These are phyloP conservation scores for Nowickia ferox DNA, from an alignment of 2,888 invertebrate genomes.

Conservation along the genomic window DNA sequence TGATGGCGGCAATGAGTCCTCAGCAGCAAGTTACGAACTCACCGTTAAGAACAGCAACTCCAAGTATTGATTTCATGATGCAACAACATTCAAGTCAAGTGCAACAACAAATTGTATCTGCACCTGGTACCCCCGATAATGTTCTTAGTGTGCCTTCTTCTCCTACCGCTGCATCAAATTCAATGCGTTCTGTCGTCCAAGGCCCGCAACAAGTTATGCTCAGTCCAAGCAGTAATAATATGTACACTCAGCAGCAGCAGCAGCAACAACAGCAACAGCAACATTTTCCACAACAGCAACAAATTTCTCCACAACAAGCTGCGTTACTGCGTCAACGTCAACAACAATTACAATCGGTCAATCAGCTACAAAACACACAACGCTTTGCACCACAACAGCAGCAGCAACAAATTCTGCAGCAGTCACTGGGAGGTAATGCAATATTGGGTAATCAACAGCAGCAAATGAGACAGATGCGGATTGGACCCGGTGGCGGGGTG, in stretches of 20 bases:
- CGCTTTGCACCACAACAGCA: conserved; percentile 75
- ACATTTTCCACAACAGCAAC: conserved; percentile 75
- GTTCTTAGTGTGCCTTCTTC: conserved; percentile 79
- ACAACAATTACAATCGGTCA: conserved; percentile 65
- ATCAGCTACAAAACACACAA: conserved; percentile 64
- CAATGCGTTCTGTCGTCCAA: conserved; percentile 76
- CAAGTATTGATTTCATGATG: conserved; percentile 76
- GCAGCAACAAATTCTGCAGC: conserved; percentile 81
- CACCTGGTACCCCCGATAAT: conserved; percentile 68
- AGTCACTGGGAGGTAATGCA: conserved; percentile 78
- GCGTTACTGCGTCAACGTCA: conserved; percentile 75
- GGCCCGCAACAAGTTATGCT: conserved; percentile 76
- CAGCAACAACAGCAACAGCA: conserved; percentile 72
- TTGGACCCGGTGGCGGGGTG: conserved; percentile 48
- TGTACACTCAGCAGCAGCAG: conserved; percentile 76
- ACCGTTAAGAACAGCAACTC: conserved; percentile 78
- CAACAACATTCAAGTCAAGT: conserved; percentile 73
- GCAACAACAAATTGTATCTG: conserved; percentile 69
- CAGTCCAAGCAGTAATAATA: conserved; percentile 77
- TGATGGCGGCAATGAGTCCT: conserved; percentile 66
- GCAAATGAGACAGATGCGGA: conserved; percentile 77
- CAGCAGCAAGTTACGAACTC: conserved; percentile 76
- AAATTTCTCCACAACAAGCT: conserved; percentile 74
- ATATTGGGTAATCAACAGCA: conserved; percentile 73
- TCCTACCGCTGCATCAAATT: conserved; percentile 74